Evolutionary conservation across 2,888 invertebrate genomes (phyloP).

Genomic region (Chouioia cunea): DNA sequence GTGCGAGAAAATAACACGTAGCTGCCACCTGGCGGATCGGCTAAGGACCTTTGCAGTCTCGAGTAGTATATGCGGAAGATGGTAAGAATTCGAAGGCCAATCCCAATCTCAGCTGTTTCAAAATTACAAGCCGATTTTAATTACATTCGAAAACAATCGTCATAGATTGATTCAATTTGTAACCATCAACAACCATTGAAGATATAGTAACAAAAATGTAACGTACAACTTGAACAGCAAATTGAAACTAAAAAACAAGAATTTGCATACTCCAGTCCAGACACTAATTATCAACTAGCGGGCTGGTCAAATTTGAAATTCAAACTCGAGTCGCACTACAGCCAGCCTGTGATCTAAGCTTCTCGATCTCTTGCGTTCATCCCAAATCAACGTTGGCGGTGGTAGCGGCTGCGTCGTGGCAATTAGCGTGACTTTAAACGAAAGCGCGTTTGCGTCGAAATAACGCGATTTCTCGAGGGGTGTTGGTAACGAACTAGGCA

Average conservation of each 20-base stretch:
- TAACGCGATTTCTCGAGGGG: slow-evolving; percentile 31
- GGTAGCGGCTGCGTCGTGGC: not conserved
- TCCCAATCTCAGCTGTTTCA: no score
- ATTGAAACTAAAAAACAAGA: no score
- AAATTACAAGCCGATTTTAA: no score
- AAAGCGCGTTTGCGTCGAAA: slow-evolving; percentile 25
- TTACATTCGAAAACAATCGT: no score
- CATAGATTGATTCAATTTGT: no score
- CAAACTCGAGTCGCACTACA: slow-evolving; percentile 4
- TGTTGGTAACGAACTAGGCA: slow-evolving; percentile 42
- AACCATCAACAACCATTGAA: no score
- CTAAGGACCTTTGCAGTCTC: slow-evolving; percentile 54
- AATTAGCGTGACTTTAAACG: slow-evolving; percentile 44
- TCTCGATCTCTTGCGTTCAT: slow-evolving; percentile 16
- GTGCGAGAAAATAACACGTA: slow-evolving; percentile 50
- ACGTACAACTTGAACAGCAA: no score
- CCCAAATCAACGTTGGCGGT: slow-evolving; percentile 23
- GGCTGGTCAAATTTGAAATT: not conserved
- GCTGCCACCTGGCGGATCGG: slow-evolving; percentile 64
- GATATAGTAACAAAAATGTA: no score
- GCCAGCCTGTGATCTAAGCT: not conserved
- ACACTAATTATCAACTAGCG: no score
- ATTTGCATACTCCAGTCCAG: no score
- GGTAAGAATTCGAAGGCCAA: no score
- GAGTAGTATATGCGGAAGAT: no score